Evolutionary conservation across 1,140 invertebrate species (phyloP).

Genomic region (Papilio xuthus): DNA sequence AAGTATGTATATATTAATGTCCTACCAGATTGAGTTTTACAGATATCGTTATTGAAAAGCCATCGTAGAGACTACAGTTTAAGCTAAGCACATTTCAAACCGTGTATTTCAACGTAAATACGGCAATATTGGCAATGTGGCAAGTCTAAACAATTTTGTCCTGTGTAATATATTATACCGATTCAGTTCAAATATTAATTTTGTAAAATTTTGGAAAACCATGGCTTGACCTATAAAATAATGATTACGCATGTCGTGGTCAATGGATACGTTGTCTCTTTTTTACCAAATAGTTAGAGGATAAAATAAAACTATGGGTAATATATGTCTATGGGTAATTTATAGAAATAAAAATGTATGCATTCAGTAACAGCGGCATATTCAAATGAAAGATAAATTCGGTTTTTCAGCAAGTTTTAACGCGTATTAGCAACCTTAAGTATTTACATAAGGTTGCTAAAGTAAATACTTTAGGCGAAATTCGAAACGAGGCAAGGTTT

Average conservation of each 20-base stretch:
- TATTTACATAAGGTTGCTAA: too few relatives aligned
- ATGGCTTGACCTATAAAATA: constrained; percentile 1
- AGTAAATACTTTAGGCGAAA: constrained; percentile 5
- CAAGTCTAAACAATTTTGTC: too few relatives aligned
- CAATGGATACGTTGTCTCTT: not conserved
- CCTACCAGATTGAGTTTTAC: too few relatives aligned
- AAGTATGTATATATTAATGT: too few relatives aligned
- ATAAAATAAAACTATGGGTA: not conserved
- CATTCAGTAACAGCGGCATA: not conserved
- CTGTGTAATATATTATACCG: too few relatives aligned
- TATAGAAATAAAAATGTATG: not conserved
- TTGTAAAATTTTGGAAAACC: not conserved
- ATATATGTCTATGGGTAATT: not conserved
- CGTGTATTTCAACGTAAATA: too few relatives aligned
- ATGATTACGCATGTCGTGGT: not conserved
- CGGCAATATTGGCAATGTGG: too few relatives aligned
- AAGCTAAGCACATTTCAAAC: too few relatives aligned
- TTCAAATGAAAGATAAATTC: not conserved
- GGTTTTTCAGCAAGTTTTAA: not conserved
- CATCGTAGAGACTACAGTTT: too few relatives aligned
- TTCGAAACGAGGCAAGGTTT: constrained; percentile 20
- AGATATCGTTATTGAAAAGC: too few relatives aligned
- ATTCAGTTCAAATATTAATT: not conserved
- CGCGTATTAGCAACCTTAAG: not conserved
- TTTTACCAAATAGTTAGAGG: too few relatives aligned